Evolutionary conservation across 2,113 vertebrate genomes (phyloP).

Genomic region (Microcebus jonahi): DNA sequence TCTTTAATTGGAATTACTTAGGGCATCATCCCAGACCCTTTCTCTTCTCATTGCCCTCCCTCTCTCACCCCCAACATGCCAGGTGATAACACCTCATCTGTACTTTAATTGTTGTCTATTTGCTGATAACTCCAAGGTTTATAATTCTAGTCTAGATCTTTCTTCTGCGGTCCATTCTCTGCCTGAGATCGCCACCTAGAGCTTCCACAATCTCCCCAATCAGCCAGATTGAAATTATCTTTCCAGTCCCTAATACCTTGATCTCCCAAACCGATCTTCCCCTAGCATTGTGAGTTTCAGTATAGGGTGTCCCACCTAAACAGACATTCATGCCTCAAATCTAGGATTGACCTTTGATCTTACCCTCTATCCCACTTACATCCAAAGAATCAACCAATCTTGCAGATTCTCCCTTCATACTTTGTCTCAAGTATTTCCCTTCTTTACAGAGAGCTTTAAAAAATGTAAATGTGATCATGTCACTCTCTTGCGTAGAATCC

Average conservation of each 20-base stretch:
- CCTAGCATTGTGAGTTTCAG: background rate
- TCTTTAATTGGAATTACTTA: background rate
- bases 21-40: accelerated
- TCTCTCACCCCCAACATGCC: accelerated
- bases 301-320: background rate
- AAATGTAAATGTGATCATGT: background rate
- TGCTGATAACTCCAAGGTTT: background rate
- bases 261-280: background rate
- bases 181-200: background rate
- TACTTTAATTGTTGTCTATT: background rate
- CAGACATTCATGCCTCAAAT: background rate
- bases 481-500: background rate
- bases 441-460: background rate
- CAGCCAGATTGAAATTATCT: background rate
- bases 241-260: background rate
- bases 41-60: background rate
- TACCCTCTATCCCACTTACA: background rate
- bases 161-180: background rate
- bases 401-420: background rate
- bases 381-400: background rate
- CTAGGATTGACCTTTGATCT: background rate
- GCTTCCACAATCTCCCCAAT: background rate
- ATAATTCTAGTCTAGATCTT: background rate
- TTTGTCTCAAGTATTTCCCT: background rate
- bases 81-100: background rate